Conservation (phyloP, 2,797 vertebrate genomes). For the Lagothrix lagotricha region DNA sequence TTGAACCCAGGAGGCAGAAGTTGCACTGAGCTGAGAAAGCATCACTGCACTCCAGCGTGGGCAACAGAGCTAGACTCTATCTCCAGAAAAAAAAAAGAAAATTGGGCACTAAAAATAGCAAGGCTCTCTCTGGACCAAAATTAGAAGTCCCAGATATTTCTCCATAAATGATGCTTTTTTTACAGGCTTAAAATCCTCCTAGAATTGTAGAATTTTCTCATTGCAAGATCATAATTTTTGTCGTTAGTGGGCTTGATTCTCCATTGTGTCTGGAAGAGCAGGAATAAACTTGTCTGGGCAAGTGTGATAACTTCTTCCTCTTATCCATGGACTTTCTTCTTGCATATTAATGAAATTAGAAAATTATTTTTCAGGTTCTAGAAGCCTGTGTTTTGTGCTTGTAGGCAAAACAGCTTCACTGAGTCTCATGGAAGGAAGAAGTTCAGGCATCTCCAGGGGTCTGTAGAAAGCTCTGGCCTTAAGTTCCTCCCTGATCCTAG, state of each 20-base stretch:
- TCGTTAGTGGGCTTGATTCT: background rate
- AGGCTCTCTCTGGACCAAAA: background rate
- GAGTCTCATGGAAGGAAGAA: background rate
- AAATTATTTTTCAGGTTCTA: background rate
- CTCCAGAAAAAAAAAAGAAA: background rate
- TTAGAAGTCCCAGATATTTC: conserved; percentile 20
- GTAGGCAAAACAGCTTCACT: background rate
- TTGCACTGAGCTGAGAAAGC: background rate
- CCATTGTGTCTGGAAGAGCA: background rate
- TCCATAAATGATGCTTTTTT: background rate
- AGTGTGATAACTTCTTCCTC: background rate
- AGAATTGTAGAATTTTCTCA: background rate
- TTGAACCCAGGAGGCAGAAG: background rate
- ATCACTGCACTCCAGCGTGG: background rate
- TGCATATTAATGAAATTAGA: background rate
- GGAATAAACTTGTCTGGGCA: background rate
- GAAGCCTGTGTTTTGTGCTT: background rate
- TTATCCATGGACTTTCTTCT: background rate
- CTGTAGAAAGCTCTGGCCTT: background rate
- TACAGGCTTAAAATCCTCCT: background rate
- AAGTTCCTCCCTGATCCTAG: background rate
- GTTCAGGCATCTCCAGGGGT: background rate
- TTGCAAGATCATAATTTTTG: background rate
- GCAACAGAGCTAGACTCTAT: background rate
- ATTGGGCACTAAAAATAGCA: background rate